Conservation (phyloP, 1,140 invertebrate genomes). For the Drosophila tropicalis region DNA sequence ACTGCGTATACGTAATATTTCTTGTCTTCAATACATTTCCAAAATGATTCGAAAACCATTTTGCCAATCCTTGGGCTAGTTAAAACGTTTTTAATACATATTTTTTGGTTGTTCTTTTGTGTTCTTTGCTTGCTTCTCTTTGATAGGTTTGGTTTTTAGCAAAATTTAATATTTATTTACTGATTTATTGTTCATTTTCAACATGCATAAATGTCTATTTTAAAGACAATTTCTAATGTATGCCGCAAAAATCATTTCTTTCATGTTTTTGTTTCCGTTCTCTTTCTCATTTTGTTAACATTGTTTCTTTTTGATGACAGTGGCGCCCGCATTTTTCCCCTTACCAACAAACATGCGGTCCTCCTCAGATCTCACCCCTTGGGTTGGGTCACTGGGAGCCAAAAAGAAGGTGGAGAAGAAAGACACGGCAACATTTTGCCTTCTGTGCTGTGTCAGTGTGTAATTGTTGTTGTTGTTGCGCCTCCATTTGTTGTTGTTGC, state of each 20-base stretch:
- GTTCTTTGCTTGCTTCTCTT: too few relatives aligned
- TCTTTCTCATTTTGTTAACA: slow-evolving; percentile 57
- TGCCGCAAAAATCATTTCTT: slow-evolving; percentile 48
- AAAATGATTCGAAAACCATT: too few relatives aligned
- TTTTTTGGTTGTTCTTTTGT: too few relatives aligned
- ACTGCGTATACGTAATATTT: too few relatives aligned
- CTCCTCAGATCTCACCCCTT: too few relatives aligned
- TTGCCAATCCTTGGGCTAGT: too few relatives aligned
- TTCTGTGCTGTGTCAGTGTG: slow-evolving; percentile 59
- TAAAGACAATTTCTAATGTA: slow-evolving; percentile 67
- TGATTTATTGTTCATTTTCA: not conserved
- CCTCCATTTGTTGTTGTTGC: slow-evolving; percentile 37
- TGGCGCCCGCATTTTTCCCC: slow-evolving; percentile 51
- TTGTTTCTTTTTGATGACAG: slow-evolving; percentile 61
- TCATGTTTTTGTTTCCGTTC: slow-evolving; percentile 12
- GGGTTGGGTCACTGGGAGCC: not conserved
- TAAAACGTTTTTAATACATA: too few relatives aligned
- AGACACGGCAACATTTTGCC: slow-evolving; percentile 47
- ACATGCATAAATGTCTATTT: not conserved
- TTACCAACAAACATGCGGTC: too few relatives aligned
- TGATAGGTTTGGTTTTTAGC: too few relatives aligned
- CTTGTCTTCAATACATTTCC: too few relatives aligned
- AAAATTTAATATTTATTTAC: too few relatives aligned
- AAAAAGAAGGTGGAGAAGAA: not conserved
- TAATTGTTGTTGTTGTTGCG: slow-evolving; percentile 31